phyloP scores from a whole-genome alignment of 2,797 vertebrate genomes.

The Trachurus trachurus region DNA sequence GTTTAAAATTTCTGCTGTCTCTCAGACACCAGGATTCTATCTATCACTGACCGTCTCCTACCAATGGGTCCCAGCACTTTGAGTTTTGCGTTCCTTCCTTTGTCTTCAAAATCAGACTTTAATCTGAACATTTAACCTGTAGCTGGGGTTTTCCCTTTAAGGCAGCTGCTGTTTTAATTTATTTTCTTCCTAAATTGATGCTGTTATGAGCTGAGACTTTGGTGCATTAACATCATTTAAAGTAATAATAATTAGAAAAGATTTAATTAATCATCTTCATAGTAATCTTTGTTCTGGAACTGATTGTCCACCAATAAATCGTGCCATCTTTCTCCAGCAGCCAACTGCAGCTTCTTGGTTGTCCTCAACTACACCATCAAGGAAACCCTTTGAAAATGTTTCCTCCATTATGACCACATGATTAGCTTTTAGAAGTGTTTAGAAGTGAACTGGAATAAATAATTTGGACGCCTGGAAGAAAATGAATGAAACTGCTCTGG shows the following conservation, averaged over 20 bases:
- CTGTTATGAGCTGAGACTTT: no score
- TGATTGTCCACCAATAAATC: background rate
- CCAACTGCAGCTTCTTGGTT: background rate
- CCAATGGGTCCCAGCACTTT: no score
- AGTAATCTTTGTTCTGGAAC: background rate
- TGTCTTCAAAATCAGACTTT: no score
- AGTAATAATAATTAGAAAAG: background rate
- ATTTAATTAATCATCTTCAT: background rate
- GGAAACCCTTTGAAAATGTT: background rate
- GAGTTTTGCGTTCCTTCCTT: no score
- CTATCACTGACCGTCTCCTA: no score
- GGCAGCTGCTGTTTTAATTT: no score
- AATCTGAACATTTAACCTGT: no score
- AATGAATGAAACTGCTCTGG: background rate
- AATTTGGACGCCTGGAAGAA: background rate
- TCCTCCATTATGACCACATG: background rate
- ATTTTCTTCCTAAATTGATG: no score
- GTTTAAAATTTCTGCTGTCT: conserved; percentile 1
- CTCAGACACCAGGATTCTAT: no score
- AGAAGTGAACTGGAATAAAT: background rate
- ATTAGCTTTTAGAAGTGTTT: background rate
- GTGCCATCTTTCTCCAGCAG: background rate
- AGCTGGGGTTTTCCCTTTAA: no score
- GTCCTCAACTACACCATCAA: background rate
- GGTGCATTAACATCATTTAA: conserved; percentile 4